A percentile compares a stretch with the other conserved stretches of the same genome.
Evolutionary conservation across 2,888 invertebrate genomes (phyloP).

Genomic region (Rhamnusium bicolor): DNA sequence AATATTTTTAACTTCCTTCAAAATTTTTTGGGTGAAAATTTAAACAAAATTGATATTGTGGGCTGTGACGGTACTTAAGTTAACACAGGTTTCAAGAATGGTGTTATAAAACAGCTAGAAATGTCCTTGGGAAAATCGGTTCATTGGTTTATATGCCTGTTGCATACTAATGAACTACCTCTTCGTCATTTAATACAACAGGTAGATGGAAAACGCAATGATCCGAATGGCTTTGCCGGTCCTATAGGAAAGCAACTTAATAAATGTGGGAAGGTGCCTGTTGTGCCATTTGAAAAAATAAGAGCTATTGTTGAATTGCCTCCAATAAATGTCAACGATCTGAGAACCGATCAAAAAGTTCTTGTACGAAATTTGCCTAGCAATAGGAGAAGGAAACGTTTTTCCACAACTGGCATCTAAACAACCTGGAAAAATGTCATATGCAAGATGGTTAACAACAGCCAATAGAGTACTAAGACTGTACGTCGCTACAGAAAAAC

Average conservation of each 20-base stretch:
- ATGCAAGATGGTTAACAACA: slow-evolving; percentile 4
- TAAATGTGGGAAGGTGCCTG: neutral
- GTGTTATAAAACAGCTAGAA: slow-evolving; percentile 1
- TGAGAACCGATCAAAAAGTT: neutral
- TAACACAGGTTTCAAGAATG: slow-evolving; percentile 16
- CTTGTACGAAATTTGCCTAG: neutral
- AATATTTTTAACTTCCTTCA: slow-evolving; percentile 9
- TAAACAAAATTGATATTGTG: neutral
- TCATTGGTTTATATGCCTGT: slow-evolving; percentile 4
- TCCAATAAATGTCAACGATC: no score
- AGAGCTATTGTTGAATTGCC: neutral
- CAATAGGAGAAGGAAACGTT: neutral
- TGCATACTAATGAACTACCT: slow-evolving; percentile 1
- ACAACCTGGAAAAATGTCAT: slow-evolving; percentile 27
- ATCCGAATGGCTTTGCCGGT: neutral
- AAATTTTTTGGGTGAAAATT: neutral
- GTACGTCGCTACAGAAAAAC: neutral
- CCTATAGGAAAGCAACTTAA: neutral
- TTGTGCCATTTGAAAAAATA: neutral
- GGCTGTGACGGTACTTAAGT: slow-evolving; percentile 16
- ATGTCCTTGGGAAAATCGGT: neutral
- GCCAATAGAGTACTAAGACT: no score
- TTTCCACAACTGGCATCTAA: neutral
- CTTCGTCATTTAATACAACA: slow-evolving; percentile 1
- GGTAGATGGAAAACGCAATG: neutral